Conservation (phyloP, 2,888 invertebrate species). For the Drosophila demipolita region DNA sequence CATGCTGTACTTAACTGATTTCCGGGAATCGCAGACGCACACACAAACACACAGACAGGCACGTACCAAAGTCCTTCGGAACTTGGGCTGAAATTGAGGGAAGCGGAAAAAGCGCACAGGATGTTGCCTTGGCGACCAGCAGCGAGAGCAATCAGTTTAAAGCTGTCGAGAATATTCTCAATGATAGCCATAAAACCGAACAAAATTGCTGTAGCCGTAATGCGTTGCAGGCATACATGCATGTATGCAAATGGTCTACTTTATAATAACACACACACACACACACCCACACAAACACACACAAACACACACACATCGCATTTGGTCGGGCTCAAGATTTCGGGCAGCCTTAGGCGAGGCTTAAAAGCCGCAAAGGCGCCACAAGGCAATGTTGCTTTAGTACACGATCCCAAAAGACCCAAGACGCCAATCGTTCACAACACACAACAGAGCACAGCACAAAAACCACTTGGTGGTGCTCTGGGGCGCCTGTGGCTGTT, state of each 20-base stretch:
- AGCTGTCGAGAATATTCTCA: constrained; percentile 70
- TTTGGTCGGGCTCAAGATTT: constrained; percentile 21
- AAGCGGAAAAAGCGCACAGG: constrained; percentile 31
- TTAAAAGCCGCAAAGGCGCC: constrained; percentile 58
- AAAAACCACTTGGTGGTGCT: constrained; percentile 42
- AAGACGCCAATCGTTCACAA: constrained; percentile 38
- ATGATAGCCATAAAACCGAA: constrained; percentile 60
- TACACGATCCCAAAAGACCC: constrained; percentile 36
- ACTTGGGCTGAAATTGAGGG: constrained; percentile 21
- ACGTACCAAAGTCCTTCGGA: constrained; percentile 18
- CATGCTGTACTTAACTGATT: constrained; percentile 74
- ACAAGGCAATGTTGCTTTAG: constrained; percentile 30
- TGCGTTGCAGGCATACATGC: constrained; percentile 44
- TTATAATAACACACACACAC: constrained; percentile 44
- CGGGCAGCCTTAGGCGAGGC: constrained; percentile 45
- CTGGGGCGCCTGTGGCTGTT: constrained; percentile 39
- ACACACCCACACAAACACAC: constrained; percentile 6
- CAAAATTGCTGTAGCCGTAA: constrained; percentile 55
- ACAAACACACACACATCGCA: constrained; percentile 11
- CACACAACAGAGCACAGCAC: neutral
- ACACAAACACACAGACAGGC: constrained; percentile 21
- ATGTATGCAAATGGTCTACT: constrained; percentile 41
- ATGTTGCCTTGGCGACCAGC: constrained; percentile 55
- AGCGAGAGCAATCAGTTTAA: constrained; percentile 74
- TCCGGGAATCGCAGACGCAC: constrained; percentile 56